phyloP scores from a whole-genome alignment of 2,888 invertebrate species.

The Cephus sareptanus region DNA sequence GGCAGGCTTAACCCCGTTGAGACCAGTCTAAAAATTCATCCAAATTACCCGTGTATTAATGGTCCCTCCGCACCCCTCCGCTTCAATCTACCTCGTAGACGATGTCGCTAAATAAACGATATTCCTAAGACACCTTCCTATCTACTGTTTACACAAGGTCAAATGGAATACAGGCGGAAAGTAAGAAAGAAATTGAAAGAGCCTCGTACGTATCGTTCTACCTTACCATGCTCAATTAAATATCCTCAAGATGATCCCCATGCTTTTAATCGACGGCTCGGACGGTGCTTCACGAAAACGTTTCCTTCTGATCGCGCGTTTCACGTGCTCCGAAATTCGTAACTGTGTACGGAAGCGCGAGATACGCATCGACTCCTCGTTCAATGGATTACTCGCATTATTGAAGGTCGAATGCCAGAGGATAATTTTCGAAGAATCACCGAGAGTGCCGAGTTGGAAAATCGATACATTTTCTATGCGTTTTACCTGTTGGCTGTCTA shows the following conservation, averaged over 20 bases:
- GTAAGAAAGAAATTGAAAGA: slow-evolving; percentile 1
- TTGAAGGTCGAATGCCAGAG: neutral
- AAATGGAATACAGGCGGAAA: neutral
- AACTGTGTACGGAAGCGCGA: neutral
- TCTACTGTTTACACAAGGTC: neutral
- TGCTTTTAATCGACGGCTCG: slow-evolving; percentile 26
- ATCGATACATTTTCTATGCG: neutral
- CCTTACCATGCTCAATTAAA: slow-evolving; percentile 32
- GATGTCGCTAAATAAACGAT: neutral
- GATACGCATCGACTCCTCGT: neutral
- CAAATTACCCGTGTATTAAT: slow-evolving; percentile 35
- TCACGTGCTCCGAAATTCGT: neutral
- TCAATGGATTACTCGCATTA: neutral
- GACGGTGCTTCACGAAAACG: neutral
- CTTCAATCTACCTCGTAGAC: neutral
- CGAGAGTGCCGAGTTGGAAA: neutral
- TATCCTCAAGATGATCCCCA: slow-evolving; percentile 22
- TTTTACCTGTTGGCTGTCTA: slow-evolving; percentile 34
- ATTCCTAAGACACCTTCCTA: neutral
- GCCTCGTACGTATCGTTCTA: slow-evolving; percentile 15
- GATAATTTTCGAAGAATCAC: neutral
- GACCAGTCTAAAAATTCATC: slow-evolving; percentile 57
- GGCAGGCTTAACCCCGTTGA: slow-evolving; percentile 69
- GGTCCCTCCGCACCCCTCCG: slow-evolving; percentile 13
- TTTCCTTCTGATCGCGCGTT: neutral